Conservation (phyloP, 2,113 vertebrate species). For the Pogonocichla stellata region DNA sequence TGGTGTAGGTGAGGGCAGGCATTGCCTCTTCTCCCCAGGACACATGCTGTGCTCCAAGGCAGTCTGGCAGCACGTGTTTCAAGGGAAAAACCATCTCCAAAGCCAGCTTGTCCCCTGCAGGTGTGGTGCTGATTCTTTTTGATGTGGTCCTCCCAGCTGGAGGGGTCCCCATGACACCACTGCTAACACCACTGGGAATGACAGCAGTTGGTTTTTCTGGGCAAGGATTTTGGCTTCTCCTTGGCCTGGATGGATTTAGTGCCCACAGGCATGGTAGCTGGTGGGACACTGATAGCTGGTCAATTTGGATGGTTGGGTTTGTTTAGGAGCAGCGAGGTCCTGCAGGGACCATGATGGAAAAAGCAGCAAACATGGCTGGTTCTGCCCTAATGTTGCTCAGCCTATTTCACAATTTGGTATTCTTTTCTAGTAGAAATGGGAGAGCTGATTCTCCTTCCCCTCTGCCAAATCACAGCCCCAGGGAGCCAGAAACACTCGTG, state of each 20-base stretch:
- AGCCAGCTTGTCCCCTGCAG: neutral
- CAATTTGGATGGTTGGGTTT: neutral
- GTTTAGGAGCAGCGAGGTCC: neutral
- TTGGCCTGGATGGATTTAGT: neutral
- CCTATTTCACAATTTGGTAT: neutral
- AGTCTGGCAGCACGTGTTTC: neutral
- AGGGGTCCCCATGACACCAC: neutral
- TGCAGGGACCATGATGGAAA: neutral
- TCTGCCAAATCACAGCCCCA: slow-evolving; percentile 17
- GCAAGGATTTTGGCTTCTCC: neutral
- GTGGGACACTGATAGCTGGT: neutral
- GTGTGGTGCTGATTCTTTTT: neutral
- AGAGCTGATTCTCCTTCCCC: slow-evolving; percentile 2
- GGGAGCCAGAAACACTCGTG: slow-evolving; percentile 22
- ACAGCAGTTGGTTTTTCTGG: neutral
- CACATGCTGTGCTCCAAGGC: neutral
- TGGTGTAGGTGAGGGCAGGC: fast-evolving
- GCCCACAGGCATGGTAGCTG: neutral
- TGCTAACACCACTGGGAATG: neutral
- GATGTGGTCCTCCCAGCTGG: neutral
- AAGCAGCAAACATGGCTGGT: neutral
- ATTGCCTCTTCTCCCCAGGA: fast-evolving
- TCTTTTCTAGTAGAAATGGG: neutral
- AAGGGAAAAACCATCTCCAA: neutral
- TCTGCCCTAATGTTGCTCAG: neutral